Evolutionary conservation across 1,140 invertebrate species (phyloP), one percentile per base, ranked within the genome.

Genomic region (Pygmarrhopalites habei): DNA sequence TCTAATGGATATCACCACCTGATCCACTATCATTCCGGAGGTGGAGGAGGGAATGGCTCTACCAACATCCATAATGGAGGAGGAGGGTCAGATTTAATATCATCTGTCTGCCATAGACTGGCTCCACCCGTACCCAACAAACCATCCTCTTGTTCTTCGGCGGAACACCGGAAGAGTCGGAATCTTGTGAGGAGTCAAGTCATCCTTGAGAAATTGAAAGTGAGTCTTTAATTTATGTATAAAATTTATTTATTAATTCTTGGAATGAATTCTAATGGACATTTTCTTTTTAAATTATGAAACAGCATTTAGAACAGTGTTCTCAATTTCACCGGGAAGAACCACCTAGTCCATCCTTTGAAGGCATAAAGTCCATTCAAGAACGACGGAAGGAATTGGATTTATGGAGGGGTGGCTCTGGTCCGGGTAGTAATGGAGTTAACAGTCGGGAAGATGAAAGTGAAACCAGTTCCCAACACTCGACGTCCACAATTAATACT

Each of bases 381-480:
- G 71, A 76, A 58, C 64, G 74, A 51, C 53, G 73, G 43, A 67
- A 72, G 60, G 71, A 72, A 64, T 53, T 75, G 61, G 70, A 74
- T 60, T 58, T 70, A 46, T 72, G 71, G 72, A 62, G 70, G 62
- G 41, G 39, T 61, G 61, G 65, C 35, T 46, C 46, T 30, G 17
- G 29, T 30, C 30, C 32, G 23, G 41, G 15, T 35, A 41, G 58
- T 49, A 58, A 60, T 61, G n/a, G n/a, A n/a, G n/a, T n/a, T n/a
- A 69, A 60, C 39, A 63, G 58, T 21, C 62, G 70, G 32, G 75
- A 74, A 51, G 77, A 78, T 60, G 77, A 79, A 58, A 76, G 75
- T 67, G 77, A 79, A 62, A 77, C 76, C 0, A 75, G 74, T 64
- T 76, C 76, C 1, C 75, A 77, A 64, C 74, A 77, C 68, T 77